Evolutionary conservation across 2,888 invertebrate genomes (phyloP), one percentile per base, ranked within the genome.

Genomic region (Troilus luridus): DNA sequence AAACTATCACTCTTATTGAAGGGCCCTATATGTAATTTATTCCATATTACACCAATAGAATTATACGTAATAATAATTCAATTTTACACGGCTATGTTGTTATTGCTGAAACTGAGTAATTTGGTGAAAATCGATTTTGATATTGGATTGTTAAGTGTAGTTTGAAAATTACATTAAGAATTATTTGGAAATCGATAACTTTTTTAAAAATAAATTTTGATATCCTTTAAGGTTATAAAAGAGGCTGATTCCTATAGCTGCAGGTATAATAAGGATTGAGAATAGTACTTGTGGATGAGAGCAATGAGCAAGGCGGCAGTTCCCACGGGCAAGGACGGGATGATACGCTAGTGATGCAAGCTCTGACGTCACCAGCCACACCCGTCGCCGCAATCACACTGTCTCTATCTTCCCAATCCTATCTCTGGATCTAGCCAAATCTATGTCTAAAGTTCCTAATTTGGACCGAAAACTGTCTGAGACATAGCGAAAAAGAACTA

Each of bases 321-420:
- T 89, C 89, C 89, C 89, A 89, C 89, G 89, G n/a, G 54, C 27
- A 89, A 89, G 89, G 89, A 64, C 89, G 89, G 62, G 89, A 89
- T 89, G 89, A 89, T 62, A 88, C 62, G 60, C 21, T 9, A 54
- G 89, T 89, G 89, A 89, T 89, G 89, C 89, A 89, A 89, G 56
- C 21, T 10, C 54, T 89, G 89, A 89, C 89, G 89, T 89, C 89
- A 89, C 64, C 54, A 8, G 89, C 89, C 89, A 89, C 89, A 89
- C 89, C 89, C 89, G 64, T 41, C 41, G 10, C 60, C 11, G n/a
- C 88, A 59, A 59, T 88, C 89, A 67, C 54, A 41, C 64, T 85
- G 85, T 77, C 41, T 77, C 27, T 17, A 64, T 64, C 64, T 64
- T 17, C 12, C 72, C 72, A 27, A 67, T 67, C 24, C 67, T 6